Percentiles rank a stretch among this genome's conserved stretches.
Evolutionary conservation across 1,140 invertebrate genomes (phyloP).

Genomic region (Chymomyza costata): DNA sequence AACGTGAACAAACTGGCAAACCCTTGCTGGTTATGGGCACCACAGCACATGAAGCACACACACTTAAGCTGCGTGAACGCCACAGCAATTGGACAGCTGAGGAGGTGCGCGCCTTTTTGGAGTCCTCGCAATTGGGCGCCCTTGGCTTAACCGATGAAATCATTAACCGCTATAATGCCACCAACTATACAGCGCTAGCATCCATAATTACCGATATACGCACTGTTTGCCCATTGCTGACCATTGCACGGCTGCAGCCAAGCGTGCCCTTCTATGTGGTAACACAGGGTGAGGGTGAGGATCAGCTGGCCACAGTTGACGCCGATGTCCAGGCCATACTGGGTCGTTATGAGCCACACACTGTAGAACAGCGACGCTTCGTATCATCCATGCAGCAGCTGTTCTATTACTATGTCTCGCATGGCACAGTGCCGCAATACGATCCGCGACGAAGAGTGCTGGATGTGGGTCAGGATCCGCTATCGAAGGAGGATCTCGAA

Average conservation of each 20-base stretch:
- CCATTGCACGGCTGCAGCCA: slow-evolving; percentile 78
- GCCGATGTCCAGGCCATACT: slow-evolving; percentile 86
- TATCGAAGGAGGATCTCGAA: slow-evolving; percentile 79
- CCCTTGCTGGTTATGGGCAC: slow-evolving; percentile 83
- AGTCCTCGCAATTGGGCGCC: slow-evolving; percentile 80
- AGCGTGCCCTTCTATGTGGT: slow-evolving; percentile 85
- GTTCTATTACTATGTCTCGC: slow-evolving; percentile 87
- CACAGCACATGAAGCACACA: slow-evolving; percentile 82
- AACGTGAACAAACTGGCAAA: slow-evolving; percentile 60
- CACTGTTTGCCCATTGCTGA: slow-evolving; percentile 85
- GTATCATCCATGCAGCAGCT: slow-evolving; percentile 86
- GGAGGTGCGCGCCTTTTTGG: slow-evolving; percentile 79
- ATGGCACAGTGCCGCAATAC: slow-evolving; percentile 80
- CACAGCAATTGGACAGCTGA: slow-evolving; percentile 80
- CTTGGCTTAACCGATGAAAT: slow-evolving; percentile 79
- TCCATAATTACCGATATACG: slow-evolving; percentile 87
- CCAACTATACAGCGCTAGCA: slow-evolving; percentile 79
- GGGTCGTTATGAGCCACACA: slow-evolving; percentile 83
- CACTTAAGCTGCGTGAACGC: slow-evolving; percentile 77
- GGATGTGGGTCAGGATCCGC: slow-evolving; percentile 82
- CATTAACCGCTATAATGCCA: slow-evolving; percentile 81
- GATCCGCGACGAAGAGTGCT: slow-evolving; percentile 78
- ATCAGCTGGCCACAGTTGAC: slow-evolving; percentile 79
- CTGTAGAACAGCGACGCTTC: slow-evolving; percentile 83
- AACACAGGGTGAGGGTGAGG: slow-evolving; percentile 78